Conservation (phyloP, 1,140 invertebrate species). For the Drosophila santomea region DNA sequence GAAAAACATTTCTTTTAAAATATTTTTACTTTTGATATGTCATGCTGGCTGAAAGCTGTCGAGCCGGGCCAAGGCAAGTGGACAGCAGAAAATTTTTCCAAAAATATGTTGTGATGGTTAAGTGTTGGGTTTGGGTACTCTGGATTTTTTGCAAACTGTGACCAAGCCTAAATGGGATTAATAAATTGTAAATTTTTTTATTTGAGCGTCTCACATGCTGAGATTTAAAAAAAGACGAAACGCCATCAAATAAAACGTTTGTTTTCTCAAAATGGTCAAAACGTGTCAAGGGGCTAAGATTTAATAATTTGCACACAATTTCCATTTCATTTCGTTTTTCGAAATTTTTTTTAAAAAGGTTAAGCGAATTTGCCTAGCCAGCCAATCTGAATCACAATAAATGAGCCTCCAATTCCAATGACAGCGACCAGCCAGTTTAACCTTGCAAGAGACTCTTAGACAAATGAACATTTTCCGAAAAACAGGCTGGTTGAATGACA, state of each 20-base stretch:
- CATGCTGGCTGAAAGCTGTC: constrained; percentile 76
- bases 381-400: too few species aligned
- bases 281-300: too few species aligned
- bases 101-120: constrained; percentile 33
- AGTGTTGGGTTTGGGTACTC: constrained; percentile 13
- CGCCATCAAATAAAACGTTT: too few species aligned
- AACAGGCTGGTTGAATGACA: constrained; percentile 73
- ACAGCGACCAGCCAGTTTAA: constrained; percentile 46
- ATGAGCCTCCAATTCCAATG: constrained; percentile 9
- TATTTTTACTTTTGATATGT: constrained; percentile 82
- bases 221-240: too few species aligned
- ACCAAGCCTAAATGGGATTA: constrained; percentile 40
- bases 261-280: too few species aligned
- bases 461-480: constrained; percentile 74
- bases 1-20: constrained; percentile 78
- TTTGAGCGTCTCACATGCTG: background rate
- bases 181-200: background rate
- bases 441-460: constrained; percentile 50
- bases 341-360: too few species aligned
- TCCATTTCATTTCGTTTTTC: too few species aligned
- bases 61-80: constrained; percentile 39
- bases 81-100: constrained; percentile 46
- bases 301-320: too few species aligned
- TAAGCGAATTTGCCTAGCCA: too few species aligned
- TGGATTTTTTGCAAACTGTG: constrained; percentile 3